These are phyloP conservation scores for Allolobophora icterica DNA, from an alignment of 2,888 invertebrate genomes.

Conservation along the genomic window DNA sequence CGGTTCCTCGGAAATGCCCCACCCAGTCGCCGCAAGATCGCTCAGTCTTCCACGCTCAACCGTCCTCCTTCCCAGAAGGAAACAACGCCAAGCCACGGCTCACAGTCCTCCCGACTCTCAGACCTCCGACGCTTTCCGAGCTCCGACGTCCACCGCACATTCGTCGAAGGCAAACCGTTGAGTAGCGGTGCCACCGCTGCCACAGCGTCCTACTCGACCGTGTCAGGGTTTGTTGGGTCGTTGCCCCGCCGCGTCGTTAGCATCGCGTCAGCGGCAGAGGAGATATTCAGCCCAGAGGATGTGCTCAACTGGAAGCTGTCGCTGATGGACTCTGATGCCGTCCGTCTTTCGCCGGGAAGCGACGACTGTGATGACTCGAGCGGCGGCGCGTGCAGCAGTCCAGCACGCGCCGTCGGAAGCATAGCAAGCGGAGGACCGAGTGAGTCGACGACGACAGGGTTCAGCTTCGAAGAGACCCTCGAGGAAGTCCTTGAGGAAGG, in stretches of 20 bases:
- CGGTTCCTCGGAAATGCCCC: background rate
- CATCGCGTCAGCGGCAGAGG: background rate
- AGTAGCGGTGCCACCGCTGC: background rate
- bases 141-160: background rate
- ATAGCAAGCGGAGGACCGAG: background rate
- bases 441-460: background rate
- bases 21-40: background rate
- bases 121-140: background rate
- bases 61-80: background rate
- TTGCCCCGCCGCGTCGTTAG: background rate
- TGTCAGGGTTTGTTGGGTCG: background rate
- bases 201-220: background rate
- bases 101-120: background rate
- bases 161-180: background rate
- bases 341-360: background rate
- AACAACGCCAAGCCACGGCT: background rate
- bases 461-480: slow-evolving; percentile 27
- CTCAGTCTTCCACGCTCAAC: background rate
- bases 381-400: background rate
- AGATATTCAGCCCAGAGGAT: background rate
- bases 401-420: background rate
- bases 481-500: slow-evolving; percentile 6
- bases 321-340: slow-evolving; percentile 18
- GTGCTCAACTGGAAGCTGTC: slow-evolving; percentile 28
- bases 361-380: slow-evolving; percentile 6